Evolutionary conservation across 1,140 invertebrate species (phyloP).

Genomic region (Eupristina koningsbergeri): DNA sequence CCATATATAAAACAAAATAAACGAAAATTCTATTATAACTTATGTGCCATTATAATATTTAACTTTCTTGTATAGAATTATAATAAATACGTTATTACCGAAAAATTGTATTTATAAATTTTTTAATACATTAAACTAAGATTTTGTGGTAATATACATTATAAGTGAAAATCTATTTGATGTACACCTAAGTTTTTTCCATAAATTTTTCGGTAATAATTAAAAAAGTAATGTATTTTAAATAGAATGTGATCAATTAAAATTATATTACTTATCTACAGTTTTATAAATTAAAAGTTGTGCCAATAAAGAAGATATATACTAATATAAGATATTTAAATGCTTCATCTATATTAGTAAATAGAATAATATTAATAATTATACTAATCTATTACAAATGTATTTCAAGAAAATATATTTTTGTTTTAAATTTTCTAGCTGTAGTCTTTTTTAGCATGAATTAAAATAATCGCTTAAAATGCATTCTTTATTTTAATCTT

Average conservation of each 20-base stretch:
- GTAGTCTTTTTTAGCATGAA: no score
- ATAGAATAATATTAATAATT: neutral
- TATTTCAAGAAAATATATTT: slow-evolving; percentile 6
- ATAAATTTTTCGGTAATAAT: slow-evolving; percentile 36
- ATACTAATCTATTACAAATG: slow-evolving; percentile 1
- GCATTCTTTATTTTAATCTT: slow-evolving; percentile 6
- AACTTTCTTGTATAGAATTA: slow-evolving; percentile 19
- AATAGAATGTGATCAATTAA: slow-evolving; percentile 30
- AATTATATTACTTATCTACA: slow-evolving; percentile 16
- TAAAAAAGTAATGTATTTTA: slow-evolving; percentile 21
- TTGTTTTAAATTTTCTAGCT: no score
- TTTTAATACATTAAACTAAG: neutral
- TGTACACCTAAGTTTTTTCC: neutral
- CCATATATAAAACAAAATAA: slow-evolving; percentile 26
- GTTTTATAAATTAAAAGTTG: slow-evolving; percentile 41
- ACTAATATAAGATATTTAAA: slow-evolving; percentile 7
- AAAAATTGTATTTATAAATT: slow-evolving; percentile 6
- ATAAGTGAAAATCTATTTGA: slow-evolving; percentile 6
- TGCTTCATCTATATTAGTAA: neutral
- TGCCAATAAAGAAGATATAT: slow-evolving; percentile 29
- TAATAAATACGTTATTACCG: slow-evolving; percentile 9
- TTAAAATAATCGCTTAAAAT: slow-evolving; percentile 20
- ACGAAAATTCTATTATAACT: slow-evolving; percentile 19
- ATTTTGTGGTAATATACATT: slow-evolving; percentile 8
- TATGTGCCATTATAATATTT: slow-evolving; percentile 20